These are phyloP conservation scores for Villa cingulata DNA, from an alignment of 2,888 invertebrate species.

Conservation along the genomic window DNA sequence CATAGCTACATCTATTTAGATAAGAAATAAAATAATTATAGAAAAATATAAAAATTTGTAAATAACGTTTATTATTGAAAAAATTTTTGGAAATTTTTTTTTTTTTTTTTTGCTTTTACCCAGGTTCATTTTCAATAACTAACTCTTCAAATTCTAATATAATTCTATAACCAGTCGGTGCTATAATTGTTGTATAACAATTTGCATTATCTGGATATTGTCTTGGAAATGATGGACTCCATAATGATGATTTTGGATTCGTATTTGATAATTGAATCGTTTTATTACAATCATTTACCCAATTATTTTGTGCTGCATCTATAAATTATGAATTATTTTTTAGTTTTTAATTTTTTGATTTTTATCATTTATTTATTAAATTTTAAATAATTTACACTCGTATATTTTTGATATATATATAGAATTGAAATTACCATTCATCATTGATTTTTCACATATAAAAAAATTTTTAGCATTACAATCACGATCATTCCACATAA, in stretches of 20 bases:
- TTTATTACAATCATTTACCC: slow-evolving; percentile 50
- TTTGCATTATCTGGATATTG: slow-evolving; percentile 62
- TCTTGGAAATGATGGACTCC: slow-evolving; percentile 68
- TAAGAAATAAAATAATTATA: background rate
- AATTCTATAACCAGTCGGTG: slow-evolving; percentile 55
- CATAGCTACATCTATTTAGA: slow-evolving; percentile 65
- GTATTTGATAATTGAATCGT: slow-evolving; percentile 50
- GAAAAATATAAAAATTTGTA: background rate
- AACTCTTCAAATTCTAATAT: slow-evolving; percentile 63
- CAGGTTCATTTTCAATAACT: slow-evolving; percentile 61
- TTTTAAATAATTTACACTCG: background rate
- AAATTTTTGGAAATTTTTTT: slow-evolving; percentile 6
- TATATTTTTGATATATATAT: too few species aligned
- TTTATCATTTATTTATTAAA: background rate
- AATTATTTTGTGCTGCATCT: slow-evolving; percentile 38
- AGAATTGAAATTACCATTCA: slow-evolving; percentile 43
- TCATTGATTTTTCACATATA: slow-evolving; percentile 57
- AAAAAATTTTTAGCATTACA: slow-evolving; percentile 60
- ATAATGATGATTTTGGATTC: slow-evolving; percentile 51
- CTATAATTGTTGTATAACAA: slow-evolving; percentile 57
- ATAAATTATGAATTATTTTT: slow-evolving; percentile 12
- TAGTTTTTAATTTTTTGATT: background rate
- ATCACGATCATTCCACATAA: slow-evolving; percentile 72
- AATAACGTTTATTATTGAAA: too few species aligned
- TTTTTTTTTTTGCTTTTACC: slow-evolving; percentile 41